A percentile compares a stretch with the other conserved stretches of the same genome.
Evolutionary conservation across 2,113 vertebrate species (phyloP).

Genomic region (Apaloderma vittatum): DNA sequence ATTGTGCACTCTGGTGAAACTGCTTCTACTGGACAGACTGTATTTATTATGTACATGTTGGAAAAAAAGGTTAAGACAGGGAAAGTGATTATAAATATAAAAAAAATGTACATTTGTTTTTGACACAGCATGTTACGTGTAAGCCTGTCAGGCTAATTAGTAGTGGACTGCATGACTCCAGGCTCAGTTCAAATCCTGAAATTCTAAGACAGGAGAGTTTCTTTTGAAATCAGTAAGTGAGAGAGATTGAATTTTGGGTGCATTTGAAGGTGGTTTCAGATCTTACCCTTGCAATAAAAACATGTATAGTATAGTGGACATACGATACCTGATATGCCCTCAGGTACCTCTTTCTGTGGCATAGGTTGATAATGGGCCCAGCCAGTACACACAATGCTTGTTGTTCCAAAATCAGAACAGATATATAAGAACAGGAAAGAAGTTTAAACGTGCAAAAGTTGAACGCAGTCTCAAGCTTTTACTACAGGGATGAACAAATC

Average conservation of each 20-base stretch:
- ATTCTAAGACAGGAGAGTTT: background rate
- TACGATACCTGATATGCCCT: background rate
- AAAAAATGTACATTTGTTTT: background rate
- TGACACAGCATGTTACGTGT: background rate
- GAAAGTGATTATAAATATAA: background rate
- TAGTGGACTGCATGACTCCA: background rate
- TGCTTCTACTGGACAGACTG: background rate
- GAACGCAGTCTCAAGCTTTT: background rate
- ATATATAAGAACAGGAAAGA: background rate
- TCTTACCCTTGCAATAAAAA: background rate
- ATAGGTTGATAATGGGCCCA: background rate
- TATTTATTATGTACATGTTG: background rate
- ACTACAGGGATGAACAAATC: background rate
- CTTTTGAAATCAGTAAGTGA: background rate
- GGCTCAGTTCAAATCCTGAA: background rate
- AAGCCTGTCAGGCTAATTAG: background rate
- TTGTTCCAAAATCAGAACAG: background rate
- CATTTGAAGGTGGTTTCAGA: constrained; percentile 1
- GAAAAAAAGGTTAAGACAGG: background rate
- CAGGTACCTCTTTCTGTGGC: background rate
- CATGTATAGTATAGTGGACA: background rate
- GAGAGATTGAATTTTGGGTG: background rate
- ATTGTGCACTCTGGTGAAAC: background rate
- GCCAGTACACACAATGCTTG: background rate
- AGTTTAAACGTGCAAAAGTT: background rate